Percentiles rank a stretch among this genome's conserved stretches.
These are phyloP conservation scores for Dolichoris vasculosae DNA, from an alignment of 1,140 invertebrate genomes.

Conservation along the genomic window DNA sequence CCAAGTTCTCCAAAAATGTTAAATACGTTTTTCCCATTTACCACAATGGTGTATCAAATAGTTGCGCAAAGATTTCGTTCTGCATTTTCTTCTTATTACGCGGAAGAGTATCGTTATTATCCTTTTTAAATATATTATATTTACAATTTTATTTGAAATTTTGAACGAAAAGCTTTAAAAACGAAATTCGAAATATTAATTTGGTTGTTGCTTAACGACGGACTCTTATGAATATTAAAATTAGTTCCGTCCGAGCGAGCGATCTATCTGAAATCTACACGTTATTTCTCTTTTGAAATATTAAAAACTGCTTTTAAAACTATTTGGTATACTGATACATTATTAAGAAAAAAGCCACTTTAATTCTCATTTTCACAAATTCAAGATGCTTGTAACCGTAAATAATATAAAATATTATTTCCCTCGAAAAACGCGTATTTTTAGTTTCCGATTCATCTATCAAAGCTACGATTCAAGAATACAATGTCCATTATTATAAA, in stretches of 20 bases:
- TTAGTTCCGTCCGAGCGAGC: neutral
- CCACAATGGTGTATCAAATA: neutral
- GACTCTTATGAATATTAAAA: neutral
- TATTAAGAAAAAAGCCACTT: neutral
- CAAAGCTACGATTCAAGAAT: slow-evolving; percentile 16
- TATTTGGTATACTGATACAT: neutral
- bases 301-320: slow-evolving; percentile 16
- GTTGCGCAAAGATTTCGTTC: neutral
- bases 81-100: neutral
- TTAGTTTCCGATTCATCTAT: slow-evolving; percentile 24
- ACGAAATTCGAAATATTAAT: neutral
- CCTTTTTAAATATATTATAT: neutral
- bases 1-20: neutral
- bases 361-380: slow-evolving; percentile 23
- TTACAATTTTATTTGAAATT: neutral
- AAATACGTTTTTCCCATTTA: neutral
- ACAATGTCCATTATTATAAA: slow-evolving; percentile 23
- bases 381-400: slow-evolving; percentile 18
- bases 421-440: slow-evolving; percentile 13
- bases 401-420: slow-evolving; percentile 19
- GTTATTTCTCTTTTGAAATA: slow-evolving; percentile 10
- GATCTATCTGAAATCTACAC: neutral
- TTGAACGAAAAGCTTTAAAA: neutral
- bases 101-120: neutral
- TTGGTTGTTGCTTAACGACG: neutral